Percentiles rank a stretch among this genome's conserved stretches.
Conservation (phyloP, 2,797 vertebrate species). For the Sternarchorhynchus goeldii region DNA sequence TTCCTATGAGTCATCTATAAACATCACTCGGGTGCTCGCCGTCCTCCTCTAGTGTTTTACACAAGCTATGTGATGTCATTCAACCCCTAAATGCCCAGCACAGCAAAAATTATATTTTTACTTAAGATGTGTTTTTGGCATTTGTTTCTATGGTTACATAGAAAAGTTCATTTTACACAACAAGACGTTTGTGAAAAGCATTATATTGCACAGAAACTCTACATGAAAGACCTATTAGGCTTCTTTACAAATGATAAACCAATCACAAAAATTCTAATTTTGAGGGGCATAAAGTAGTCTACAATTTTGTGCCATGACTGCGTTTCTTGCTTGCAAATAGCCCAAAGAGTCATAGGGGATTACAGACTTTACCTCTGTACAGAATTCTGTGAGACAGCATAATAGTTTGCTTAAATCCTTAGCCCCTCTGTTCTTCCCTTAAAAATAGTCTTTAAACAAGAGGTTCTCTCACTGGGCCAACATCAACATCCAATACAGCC, state of each 20-base stretch:
- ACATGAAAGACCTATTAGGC: neutral
- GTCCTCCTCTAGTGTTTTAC: slow-evolving; percentile 51
- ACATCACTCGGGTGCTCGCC: slow-evolving; percentile 66
- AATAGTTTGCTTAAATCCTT: slow-evolving; percentile 52
- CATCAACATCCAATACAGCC: slow-evolving; percentile 81
- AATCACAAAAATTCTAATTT: slow-evolving; percentile 11
- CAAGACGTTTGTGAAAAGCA: neutral
- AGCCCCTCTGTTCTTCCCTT: slow-evolving; percentile 62
- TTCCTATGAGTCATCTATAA: slow-evolving; percentile 72
- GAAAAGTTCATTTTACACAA: slow-evolving; percentile 42
- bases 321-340: slow-evolving; percentile 16
- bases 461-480: slow-evolving; percentile 74
- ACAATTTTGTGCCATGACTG: neutral
- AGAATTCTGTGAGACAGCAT: slow-evolving; percentile 48
- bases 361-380: slow-evolving; percentile 51
- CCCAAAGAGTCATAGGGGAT: slow-evolving; percentile 31
- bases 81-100: slow-evolving; percentile 37
- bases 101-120: slow-evolving; percentile 52
- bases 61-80: slow-evolving; percentile 56
- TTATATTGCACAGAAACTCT: neutral
- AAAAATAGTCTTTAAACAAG: slow-evolving; percentile 76
- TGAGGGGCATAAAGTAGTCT: neutral
- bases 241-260: neutral
- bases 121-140: slow-evolving; percentile 46
- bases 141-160: slow-evolving; percentile 70